Evolutionary conservation across 2,888 invertebrate genomes (phyloP), one percentile per base, ranked within the genome.

Genomic region (Polymixis lichenea): DNA sequence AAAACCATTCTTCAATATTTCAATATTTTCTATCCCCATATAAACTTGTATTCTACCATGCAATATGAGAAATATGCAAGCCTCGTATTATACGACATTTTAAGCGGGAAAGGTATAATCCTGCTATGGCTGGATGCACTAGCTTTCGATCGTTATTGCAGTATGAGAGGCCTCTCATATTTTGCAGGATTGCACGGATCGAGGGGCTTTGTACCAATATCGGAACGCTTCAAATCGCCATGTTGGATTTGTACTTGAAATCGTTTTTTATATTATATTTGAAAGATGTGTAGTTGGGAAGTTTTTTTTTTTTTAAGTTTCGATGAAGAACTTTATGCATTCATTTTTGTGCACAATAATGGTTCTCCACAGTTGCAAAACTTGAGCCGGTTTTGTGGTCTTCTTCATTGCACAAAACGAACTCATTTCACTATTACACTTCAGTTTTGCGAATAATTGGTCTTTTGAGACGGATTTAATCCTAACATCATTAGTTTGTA

Each of bases 31-130:
- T 55, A 56, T 69, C 53, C 43, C 53, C 58, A 72, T 74, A 69
- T 72, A 67, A 73, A 65, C 55, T 38, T 60, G 62, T 56, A 75
- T 82, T 64, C 72, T 78, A 68, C 69, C 72, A 75, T 70, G 67
- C 66, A 67, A 78, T 84, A 77, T 79, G 72, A 78, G 58, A 77
- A 78, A 84, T 71, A 86, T 81, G 75, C 67, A 60, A 69, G 15
- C 25, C 22, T 67, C 49, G 11, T 77, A 70, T 73, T 71, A 60
- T 75, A 72, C 69, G 49, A 72, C 62, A 61, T 68, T 84, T 72
- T 60, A 76, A 58, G 46, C 51, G 46, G 28, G 58, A 32, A 13
- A 8, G 43, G 65, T 62, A 72, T 72, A 75, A 76, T 58, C 71
- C 72, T 51, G 32, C 56, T n/a, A 17, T 60, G 69, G 56, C 43